These are phyloP conservation scores for Stichopus chloronotus DNA, from an alignment of 35 echinoderm and acorn worm genomes.

Conservation along the genomic window DNA sequence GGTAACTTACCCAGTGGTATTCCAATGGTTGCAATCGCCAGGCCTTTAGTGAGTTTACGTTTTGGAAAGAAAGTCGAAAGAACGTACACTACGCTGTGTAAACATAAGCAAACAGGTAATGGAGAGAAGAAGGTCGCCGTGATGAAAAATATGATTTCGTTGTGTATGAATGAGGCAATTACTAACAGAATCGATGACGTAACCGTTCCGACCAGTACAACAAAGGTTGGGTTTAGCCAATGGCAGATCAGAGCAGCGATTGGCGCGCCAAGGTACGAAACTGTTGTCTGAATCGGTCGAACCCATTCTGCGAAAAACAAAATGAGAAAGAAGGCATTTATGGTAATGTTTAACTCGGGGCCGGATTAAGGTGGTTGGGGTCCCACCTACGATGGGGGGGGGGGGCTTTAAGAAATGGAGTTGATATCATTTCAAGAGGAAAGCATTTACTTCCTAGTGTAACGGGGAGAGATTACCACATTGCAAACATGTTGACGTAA, in stretches of 20 bases:
- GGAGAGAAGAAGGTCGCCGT: neutral
- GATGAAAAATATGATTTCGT: neutral
- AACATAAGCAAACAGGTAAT: neutral
- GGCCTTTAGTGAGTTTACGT: neutral
- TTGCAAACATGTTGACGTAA: neutral
- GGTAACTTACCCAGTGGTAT: neutral
- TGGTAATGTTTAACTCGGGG: too few species aligned
- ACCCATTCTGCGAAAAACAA: conserved; percentile 37
- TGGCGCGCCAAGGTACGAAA: neutral
- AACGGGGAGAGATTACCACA: neutral
- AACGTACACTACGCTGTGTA: neutral
- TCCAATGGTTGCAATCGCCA: conserved; percentile 8
- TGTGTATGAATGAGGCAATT: neutral
- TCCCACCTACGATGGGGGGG: neutral
- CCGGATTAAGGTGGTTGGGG: neutral
- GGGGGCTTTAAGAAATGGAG: neutral
- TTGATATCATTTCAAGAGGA: neutral
- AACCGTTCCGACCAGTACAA: neutral
- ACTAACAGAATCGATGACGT: neutral
- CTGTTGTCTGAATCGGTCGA: neutral
- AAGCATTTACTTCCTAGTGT: neutral
- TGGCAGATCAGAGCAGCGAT: neutral
- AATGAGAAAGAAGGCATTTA: neutral
- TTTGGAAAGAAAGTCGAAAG: conserved; percentile 28
- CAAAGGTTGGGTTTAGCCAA: neutral